Conservation (phyloP, 2,113 vertebrate genomes). For the Perca flavescens region DNA sequence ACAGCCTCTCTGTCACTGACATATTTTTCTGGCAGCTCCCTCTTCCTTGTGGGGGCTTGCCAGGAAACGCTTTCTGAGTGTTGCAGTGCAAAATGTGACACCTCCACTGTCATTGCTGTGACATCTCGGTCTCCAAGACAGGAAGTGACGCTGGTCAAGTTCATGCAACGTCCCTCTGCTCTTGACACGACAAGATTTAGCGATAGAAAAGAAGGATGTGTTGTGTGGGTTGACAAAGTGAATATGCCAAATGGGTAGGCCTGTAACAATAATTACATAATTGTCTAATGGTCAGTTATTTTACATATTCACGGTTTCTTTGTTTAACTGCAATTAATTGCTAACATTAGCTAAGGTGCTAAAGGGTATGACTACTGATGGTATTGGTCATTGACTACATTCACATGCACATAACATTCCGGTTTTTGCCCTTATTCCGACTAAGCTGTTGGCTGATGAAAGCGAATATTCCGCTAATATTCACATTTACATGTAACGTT, state of each 20-base stretch:
- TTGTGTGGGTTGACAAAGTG: neutral
- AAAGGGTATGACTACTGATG: no score
- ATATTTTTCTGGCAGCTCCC: constrained; percentile 30
- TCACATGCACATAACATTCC: no score
- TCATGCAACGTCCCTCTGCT: constrained; percentile 34
- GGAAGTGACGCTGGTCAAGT: constrained; percentile 53
- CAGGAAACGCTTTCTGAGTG: constrained; percentile 44
- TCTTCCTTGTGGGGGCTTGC: constrained; percentile 26
- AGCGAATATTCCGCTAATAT: no score
- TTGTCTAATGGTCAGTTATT: no score
- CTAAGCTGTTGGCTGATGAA: no score
- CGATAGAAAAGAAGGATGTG: neutral
- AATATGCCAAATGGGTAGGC: neutral
- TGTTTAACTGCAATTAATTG: no score
- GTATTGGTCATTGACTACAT: no score
- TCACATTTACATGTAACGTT: no score
- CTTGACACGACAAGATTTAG: constrained; percentile 16
- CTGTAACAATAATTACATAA: no score
- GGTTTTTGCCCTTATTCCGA: no score
- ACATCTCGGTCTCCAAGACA: constrained; percentile 40
- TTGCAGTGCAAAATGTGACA: constrained; percentile 40
- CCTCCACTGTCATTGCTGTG: constrained; percentile 32
- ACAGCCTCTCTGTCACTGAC: constrained; percentile 7
- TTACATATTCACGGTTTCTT: no score
- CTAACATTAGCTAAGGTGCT: no score